Percentiles rank a stretch among this genome's conserved stretches.
These are phyloP conservation scores for Loxodonta africana DNA, from an alignment of 2,113 vertebrate species.

Conservation along the genomic window DNA sequence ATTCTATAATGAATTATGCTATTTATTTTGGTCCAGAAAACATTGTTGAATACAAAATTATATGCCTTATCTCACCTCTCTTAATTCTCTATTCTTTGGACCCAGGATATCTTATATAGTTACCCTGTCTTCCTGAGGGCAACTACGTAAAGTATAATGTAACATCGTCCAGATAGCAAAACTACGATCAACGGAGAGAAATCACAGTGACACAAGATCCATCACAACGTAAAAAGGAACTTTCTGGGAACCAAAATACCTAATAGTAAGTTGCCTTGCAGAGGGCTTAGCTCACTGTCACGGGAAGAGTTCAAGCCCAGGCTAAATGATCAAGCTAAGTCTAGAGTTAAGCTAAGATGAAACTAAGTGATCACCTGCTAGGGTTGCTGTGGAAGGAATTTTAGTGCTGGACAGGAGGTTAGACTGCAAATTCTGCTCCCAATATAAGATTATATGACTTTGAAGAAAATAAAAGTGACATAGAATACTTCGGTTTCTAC, in stretches of 20 bases:
- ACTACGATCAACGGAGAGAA: background rate
- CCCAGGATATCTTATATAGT: constrained; percentile 2
- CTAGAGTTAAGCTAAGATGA: background rate
- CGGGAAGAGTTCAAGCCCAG: background rate
- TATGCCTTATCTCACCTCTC: background rate
- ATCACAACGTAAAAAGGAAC: background rate
- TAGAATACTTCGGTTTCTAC: background rate
- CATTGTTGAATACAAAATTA: constrained; percentile 11
- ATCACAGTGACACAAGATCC: background rate
- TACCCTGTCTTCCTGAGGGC: background rate
- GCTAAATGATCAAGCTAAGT: background rate
- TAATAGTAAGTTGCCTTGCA: background rate
- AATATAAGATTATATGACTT: background rate
- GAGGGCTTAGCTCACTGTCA: background rate
- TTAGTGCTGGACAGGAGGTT: background rate
- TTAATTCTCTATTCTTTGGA: constrained; percentile 46
- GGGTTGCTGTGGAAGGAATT: background rate
- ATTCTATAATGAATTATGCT: constrained; percentile 4
- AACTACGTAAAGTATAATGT: background rate
- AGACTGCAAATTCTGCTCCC: background rate
- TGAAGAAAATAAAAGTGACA: background rate
- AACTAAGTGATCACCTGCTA: background rate
- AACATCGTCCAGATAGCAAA: constrained; percentile 49
- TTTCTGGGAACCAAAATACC: background rate
- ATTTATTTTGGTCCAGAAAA: constrained; percentile 8